Evolutionary conservation across 1,140 invertebrate species (phyloP).

Genomic region (Samia ricini): DNA sequence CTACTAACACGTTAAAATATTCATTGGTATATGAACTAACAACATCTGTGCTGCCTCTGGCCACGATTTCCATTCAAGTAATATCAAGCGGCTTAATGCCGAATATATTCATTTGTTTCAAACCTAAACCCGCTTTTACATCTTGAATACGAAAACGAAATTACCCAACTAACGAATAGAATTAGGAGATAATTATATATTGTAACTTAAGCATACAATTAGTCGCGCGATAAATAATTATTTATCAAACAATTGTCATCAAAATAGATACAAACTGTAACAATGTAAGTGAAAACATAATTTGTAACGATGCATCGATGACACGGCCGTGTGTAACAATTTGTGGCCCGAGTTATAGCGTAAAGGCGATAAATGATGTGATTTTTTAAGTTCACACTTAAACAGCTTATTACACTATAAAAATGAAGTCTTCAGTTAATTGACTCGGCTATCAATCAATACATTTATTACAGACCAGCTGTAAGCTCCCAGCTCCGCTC

Average conservation of each 20-base stretch:
- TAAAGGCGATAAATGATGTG: not conserved
- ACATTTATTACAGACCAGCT: too few species aligned
- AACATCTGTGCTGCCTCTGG: too few species aligned
- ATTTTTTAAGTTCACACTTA: too few species aligned
- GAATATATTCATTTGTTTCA: not conserved
- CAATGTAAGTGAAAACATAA: constrained; percentile 14
- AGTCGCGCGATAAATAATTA: not conserved
- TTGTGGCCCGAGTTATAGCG: not conserved
- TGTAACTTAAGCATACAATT: not conserved
- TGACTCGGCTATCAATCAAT: too few species aligned
- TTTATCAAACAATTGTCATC: not conserved
- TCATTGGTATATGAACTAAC: too few species aligned
- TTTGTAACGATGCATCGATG: constrained; percentile 14
- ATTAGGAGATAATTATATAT: not conserved
- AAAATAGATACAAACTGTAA: constrained; percentile 12
- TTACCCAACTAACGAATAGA: not conserved
- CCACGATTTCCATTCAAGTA: too few species aligned
- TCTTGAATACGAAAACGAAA: not conserved
- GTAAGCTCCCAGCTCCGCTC: too few species aligned
- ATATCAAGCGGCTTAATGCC: not conserved
- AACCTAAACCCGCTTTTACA: not conserved
- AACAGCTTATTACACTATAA: too few species aligned
- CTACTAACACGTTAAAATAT: too few species aligned
- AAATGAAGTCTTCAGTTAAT: too few species aligned
- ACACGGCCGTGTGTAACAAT: constrained; percentile 10